Base-by-base conservation (phyloP, 2,113 vertebrate genomes). In the Pomatorhinus ruficollis region DNA sequence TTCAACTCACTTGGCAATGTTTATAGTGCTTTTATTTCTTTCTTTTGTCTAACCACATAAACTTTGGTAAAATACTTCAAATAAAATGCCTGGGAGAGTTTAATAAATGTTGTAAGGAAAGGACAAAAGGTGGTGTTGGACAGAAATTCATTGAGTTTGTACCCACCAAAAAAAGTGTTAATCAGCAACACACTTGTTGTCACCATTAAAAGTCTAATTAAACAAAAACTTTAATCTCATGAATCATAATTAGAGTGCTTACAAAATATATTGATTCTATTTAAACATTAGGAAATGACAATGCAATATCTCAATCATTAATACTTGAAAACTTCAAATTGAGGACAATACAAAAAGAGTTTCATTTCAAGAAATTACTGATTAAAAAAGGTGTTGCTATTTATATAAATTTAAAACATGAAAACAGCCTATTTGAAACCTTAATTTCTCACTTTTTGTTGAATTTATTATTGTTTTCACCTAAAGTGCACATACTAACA, bases 161-260 rank as follows among this genome's bases (percentile, higher is more conserved):
- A 93, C 21, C 8, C 53, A 85, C 20, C 45, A 53, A 88, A 87
- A 86, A 88, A 74, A 15, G 39, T 90, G 49, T 79, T 93, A 81
- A 91, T 63, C 30, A 92, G 45, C 47, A 83, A 81, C 86, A 78
- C 8, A 78, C 14, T 91, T 47, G 45, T 7, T 94, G 10, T 59
- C 22, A 92, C 65, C 14, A 72, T 81, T 83, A 92, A 87, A 89
- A 87, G 71, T 92, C n/a, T 78, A 94, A 95, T 81, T 82, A 89
- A 96, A 94, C 52, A n/a, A 90, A 92, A 96, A 89, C 60, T 53
- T 89, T 64, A 63, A 89, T 84, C 69, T 56, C 76, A 85, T 49
- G 9, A 52, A 95, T 83, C 10, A n/a, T 52, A 94, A 95, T 95
- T 93, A 93, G 79, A 91, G 44, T 93, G 23, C 17, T 95, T 74